Evolutionary conservation across 23 tunicate species (phyloP).

Genomic region (Trididemnum clinides): DNA sequence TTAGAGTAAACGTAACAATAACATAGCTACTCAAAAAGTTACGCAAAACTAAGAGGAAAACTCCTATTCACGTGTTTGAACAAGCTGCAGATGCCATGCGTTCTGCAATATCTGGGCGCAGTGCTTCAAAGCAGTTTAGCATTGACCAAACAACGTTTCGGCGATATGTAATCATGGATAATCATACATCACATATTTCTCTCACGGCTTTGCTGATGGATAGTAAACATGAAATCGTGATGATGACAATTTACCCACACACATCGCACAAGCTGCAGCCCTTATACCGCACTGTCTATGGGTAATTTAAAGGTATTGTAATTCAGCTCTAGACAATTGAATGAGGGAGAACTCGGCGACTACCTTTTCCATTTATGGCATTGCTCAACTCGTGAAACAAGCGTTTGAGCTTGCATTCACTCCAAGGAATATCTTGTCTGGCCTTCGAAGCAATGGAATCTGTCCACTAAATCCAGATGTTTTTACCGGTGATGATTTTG

Average conservation of each 20-base stretch:
- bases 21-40: background rate
- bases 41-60: background rate
- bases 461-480: constrained; percentile 5
- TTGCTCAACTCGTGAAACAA: too few relatives aligned
- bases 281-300: constrained; percentile 5
- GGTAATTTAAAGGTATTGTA: background rate
- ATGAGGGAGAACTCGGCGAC: constrained; percentile 8
- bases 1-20: background rate
- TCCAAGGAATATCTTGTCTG: too few relatives aligned
- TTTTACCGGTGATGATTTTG: too few relatives aligned
- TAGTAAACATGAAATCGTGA: background rate
- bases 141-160: background rate
- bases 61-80: too few relatives aligned
- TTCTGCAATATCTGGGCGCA: background rate
- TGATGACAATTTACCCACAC: background rate
- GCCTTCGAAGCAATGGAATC: constrained; percentile 6
- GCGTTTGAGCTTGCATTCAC: too few relatives aligned
- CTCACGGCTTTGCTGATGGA: background rate
- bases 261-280: too few relatives aligned
- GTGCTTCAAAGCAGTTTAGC: too few relatives aligned
- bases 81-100: background rate
- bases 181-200: background rate
- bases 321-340: background rate
- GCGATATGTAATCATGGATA: background rate
- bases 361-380: constrained; percentile 9